Conservation (phyloP, 1,140 invertebrate genomes). For the Antheraea pernyi region DNA sequence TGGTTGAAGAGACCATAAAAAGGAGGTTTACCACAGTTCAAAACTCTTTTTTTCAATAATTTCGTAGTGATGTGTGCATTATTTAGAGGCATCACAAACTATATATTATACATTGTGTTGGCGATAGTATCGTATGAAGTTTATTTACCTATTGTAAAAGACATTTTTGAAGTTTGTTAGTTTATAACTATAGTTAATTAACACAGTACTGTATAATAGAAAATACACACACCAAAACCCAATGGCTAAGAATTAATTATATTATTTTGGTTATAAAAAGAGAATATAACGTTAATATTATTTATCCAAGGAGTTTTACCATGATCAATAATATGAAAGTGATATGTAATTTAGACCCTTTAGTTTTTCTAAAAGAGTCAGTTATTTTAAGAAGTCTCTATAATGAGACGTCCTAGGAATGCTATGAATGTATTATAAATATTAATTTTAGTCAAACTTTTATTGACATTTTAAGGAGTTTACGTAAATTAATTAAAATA, state of each 20-base stretch:
- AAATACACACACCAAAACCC: background rate
- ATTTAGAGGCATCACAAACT: conserved; percentile 12
- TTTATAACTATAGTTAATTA: background rate
- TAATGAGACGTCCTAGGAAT: too few species aligned
- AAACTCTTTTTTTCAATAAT: background rate
- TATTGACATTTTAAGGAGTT: too few species aligned
- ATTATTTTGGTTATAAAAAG: too few species aligned
- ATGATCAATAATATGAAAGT: too few species aligned
- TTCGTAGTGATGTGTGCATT: background rate
- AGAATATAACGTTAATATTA: background rate
- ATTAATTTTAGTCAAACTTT: too few species aligned
- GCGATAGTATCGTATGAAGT: conserved; percentile 23
- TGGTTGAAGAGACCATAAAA: too few species aligned
- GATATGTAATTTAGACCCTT: too few species aligned
- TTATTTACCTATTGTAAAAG: conserved; percentile 21
- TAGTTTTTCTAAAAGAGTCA: too few species aligned
- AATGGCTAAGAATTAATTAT: conserved; percentile 7
- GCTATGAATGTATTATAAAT: too few species aligned
- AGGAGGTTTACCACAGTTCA: too few species aligned
- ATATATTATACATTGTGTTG: conserved; percentile 24
- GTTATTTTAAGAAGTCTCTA: too few species aligned
- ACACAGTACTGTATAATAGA: background rate
- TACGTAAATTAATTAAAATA: too few species aligned
- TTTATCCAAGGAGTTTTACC: background rate
- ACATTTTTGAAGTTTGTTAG: conserved; percentile 25